phyloP scores from a whole-genome alignment of 2,888 invertebrate species.

The Drosophila anomelani region DNA sequence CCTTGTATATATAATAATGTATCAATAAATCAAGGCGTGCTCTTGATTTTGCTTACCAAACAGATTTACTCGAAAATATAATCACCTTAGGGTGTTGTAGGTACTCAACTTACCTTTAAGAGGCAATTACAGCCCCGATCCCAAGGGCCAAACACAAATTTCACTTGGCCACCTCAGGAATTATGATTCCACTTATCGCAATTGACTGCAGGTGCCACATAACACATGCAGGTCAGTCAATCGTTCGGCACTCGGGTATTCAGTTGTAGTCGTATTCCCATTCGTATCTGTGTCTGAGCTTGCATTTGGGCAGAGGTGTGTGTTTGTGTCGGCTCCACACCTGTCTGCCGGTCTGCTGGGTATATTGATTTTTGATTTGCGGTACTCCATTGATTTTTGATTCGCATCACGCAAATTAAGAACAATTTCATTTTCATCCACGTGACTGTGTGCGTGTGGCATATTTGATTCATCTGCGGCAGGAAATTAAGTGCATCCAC shows the following conservation, averaged over 20 bases:
- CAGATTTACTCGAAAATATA: not conserved
- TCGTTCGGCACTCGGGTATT: not conserved
- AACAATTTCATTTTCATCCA: slow-evolving; percentile 71
- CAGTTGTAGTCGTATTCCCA: slow-evolving; percentile 1
- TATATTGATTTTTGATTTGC: slow-evolving; percentile 44
- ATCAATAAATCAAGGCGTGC: not conserved
- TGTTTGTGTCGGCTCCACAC: slow-evolving; percentile 8
- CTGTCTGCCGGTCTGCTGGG: slow-evolving; percentile 13
- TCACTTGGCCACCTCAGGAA: slow-evolving; percentile 6
- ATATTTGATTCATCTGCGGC: slow-evolving; percentile 58
- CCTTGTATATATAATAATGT: not conserved
- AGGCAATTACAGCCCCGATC: not conserved
- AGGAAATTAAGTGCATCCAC: slow-evolving; percentile 21
- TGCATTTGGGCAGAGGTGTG: not conserved
- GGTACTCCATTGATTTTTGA: slow-evolving; percentile 62
- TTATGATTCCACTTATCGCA: slow-evolving; percentile 18
- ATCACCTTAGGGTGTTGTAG: not conserved
- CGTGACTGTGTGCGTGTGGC: slow-evolving; percentile 57
- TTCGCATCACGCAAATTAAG: slow-evolving; percentile 77
- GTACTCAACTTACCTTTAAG: not conserved
- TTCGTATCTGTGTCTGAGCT: not conserved
- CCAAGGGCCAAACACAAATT: slow-evolving; percentile 2
- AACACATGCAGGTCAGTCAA: slow-evolving; percentile 29
- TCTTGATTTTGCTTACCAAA: not conserved
- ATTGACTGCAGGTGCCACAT: slow-evolving; percentile 33